A percentile compares a stretch with the other conserved stretches of the same genome.
These are phyloP conservation scores for Scomber japonicus DNA, from an alignment of 2,113 vertebrate species.

Conservation along the genomic window DNA sequence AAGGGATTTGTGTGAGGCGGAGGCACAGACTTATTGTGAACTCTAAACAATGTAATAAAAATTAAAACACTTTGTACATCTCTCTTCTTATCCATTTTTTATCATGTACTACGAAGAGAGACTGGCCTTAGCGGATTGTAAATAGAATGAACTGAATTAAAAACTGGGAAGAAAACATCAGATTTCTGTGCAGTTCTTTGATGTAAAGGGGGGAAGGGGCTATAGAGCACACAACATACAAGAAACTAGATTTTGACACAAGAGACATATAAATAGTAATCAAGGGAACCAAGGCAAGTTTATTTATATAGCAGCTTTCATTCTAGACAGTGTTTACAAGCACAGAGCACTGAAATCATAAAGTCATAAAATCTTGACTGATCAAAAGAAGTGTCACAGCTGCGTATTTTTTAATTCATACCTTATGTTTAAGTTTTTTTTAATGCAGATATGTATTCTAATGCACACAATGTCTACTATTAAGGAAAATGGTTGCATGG, in stretches of 20 bases:
- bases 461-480: not conserved
- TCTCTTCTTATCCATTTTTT: not conserved
- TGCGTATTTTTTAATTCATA: not conserved
- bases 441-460: not conserved
- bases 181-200: not conserved
- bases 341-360: not conserved
- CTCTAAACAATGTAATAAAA: not conserved
- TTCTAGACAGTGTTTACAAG: not conserved
- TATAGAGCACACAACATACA: not conserved
- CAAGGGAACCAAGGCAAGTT: conserved; percentile 4
- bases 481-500: not conserved
- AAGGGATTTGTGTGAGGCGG: not conserved
- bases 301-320: conserved; percentile 36
- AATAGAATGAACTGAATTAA: not conserved
- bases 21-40: not conserved
- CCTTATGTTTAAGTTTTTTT: not conserved
- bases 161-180: not conserved
- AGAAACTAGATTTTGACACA: not conserved
- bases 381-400: conserved; percentile 17
- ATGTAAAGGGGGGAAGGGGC: not conserved
- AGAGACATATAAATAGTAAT: not conserved
- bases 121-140: not conserved
- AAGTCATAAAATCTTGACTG: not conserved
- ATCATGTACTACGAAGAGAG: not conserved
- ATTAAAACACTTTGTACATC: not conserved